Evolutionary conservation across 2,797 vertebrate species (phyloP).

Genomic region (Echeneis naucrates): DNA sequence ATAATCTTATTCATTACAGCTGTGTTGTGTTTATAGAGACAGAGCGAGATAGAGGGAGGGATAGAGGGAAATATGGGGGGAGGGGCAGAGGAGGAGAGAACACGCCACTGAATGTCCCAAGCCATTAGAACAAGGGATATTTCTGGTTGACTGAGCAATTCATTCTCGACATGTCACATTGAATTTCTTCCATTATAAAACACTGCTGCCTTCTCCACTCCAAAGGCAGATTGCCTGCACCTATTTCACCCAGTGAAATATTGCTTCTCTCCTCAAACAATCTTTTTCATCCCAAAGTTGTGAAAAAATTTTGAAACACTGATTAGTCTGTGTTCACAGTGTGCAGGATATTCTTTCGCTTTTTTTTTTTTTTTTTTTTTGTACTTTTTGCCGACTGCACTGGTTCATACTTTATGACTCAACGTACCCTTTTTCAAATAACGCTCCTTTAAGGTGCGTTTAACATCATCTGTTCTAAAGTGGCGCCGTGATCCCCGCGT

Average conservation of each 20-base stretch:
- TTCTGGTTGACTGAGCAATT: conserved; percentile 99
- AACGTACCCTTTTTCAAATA: conserved; percentile 24
- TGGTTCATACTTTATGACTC: conserved; percentile 31
- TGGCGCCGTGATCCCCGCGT: conserved; percentile 28
- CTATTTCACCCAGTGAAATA: conserved; percentile 87
- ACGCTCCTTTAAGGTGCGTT: neutral
- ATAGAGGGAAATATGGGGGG: conserved; percentile 62
- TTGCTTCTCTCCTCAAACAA: conserved; percentile 84
- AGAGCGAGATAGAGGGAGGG: conserved; percentile 58
- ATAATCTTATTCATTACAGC: conserved; percentile 71
- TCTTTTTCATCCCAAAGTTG: conserved; percentile 84
- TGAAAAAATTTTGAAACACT: conserved; percentile 70
- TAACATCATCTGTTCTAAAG: conserved; percentile 54
- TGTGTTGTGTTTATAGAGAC: conserved; percentile 73
- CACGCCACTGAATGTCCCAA: conserved; percentile 90
- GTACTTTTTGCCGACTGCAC: conserved; percentile 12
- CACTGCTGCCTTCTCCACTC: conserved; percentile 85
- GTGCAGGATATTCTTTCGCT: conserved; percentile 30
- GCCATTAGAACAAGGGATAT: conserved; percentile 99
- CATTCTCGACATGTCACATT: conserved; percentile 99
- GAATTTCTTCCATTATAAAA: conserved; percentile 97
- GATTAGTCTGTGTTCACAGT: conserved; percentile 76
- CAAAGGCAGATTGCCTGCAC: conserved; percentile 88
- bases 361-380: conserved; percentile 16
- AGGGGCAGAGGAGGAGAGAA: conserved; percentile 74